phyloP scores from a whole-genome alignment of 2,113 vertebrate species.

The Pygoscelis antarcticus region DNA sequence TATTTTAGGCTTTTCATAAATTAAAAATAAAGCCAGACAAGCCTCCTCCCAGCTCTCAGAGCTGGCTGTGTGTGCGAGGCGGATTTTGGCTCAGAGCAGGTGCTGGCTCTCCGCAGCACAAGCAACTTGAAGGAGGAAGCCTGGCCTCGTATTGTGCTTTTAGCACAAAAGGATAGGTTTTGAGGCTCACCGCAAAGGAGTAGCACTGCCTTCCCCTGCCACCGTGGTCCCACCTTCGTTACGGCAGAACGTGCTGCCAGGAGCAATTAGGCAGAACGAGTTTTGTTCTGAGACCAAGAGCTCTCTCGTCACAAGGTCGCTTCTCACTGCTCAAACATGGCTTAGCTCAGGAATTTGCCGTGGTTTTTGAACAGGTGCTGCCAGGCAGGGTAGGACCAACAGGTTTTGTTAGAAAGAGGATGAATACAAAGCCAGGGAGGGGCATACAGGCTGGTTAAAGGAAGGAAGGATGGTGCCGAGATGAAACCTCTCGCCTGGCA shows the following conservation, averaged over 20 bases:
- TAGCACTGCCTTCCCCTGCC: background rate
- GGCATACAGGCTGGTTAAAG: background rate
- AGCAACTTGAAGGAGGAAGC: background rate
- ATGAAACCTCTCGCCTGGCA: background rate
- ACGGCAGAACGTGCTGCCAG: background rate
- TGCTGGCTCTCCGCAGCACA: background rate
- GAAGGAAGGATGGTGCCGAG: background rate
- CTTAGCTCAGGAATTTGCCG: background rate
- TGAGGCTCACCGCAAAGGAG: background rate
- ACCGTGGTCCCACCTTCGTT: background rate
- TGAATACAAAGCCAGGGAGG: fast-evolving
- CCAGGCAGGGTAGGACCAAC: background rate
- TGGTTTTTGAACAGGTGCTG: background rate
- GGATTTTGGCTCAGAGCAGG: background rate
- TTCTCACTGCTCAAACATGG: background rate
- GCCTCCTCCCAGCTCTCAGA: fast-evolving
- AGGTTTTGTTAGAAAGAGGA: background rate
- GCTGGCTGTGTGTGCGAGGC: background rate
- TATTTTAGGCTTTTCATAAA: background rate
- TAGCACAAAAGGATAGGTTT: background rate
- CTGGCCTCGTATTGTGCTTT: background rate
- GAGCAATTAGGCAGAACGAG: background rate
- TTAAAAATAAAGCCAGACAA: background rate
- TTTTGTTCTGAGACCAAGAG: background rate
- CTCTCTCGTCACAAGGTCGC: background rate